Percentiles rank a stretch among this genome's conserved stretches.
phyloP scores from a whole-genome alignment of 2,888 invertebrate genomes.

The Heliconius sara region DNA sequence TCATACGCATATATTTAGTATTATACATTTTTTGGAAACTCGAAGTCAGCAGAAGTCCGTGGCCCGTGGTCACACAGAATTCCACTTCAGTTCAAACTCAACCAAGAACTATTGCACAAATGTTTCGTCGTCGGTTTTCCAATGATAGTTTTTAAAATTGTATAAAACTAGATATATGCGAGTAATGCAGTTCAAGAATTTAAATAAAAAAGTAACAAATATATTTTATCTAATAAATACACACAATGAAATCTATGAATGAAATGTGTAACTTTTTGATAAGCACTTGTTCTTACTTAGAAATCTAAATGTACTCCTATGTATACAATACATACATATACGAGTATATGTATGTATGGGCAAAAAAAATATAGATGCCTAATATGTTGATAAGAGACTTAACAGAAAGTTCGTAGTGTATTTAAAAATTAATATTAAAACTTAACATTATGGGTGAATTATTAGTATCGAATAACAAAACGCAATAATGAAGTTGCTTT shows the following conservation, averaged over 20 bases:
- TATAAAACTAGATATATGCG: too few relatives aligned
- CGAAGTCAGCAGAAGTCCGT: too few relatives aligned
- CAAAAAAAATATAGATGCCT: neutral
- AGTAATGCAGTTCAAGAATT: neutral
- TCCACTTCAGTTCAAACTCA: too few relatives aligned
- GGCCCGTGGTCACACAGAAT: too few relatives aligned
- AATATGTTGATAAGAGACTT: neutral
- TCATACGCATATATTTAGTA: neutral
- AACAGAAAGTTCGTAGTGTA: conserved; percentile 4
- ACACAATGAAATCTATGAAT: neutral
- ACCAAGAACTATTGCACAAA: too few relatives aligned
- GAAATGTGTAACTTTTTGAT: neutral
- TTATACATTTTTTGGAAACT: too few relatives aligned
- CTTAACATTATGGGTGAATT: neutral
- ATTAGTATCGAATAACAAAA: neutral
- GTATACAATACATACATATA: neutral
- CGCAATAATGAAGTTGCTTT: neutral
- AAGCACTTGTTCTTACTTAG: conserved; percentile 2
- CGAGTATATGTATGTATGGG: neutral
- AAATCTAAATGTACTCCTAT: neutral
- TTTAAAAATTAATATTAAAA: neutral
- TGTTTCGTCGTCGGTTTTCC: too few relatives aligned
- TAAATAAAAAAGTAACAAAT: neutral
- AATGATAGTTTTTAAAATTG: too few relatives aligned
- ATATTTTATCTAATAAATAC: neutral